Evolutionary conservation across 2,113 vertebrate genomes (phyloP), one percentile per base, ranked within the genome.

Genomic region (Phrynosoma blainvillii): DNA sequence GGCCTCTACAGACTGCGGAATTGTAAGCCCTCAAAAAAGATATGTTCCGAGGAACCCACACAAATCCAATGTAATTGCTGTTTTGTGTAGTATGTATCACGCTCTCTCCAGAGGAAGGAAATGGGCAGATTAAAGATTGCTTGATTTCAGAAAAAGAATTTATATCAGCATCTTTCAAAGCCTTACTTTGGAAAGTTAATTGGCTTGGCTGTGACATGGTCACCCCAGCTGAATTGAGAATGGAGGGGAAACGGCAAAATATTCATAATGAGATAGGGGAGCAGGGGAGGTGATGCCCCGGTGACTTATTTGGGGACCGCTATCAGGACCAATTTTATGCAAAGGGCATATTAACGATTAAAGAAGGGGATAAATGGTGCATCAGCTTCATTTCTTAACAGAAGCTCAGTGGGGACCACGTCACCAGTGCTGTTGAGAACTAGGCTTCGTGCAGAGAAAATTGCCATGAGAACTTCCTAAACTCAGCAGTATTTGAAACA

Each of bases 61-160:
- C 76, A 52, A 0, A 84, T 88, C 91, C 92, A 82, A 92, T 77
- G 86, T 0, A 0, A 79, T 11, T 76, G 86, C 83, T 80, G 25
- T 88, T 92, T 94, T 86, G 80, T 70, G 92, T 88, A 85, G 81
- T 88, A 90, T 74, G 82, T 89, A 91, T 79, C 1, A 23, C 82
- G 62, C 20, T 82, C 88, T 93, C 89, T 88, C 76, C 30, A 82
- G 80, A 90, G 86, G 89, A 92, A 84, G 85, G 83, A 47, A 88
- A 87, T 36, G 52, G 71, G 79, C 75, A 74, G 91, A 84, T 85
- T 85, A 91, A 92, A 78, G 65, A 93, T 90, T 52, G 70, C 89
- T 89, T 86, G 89, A 89, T 66, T 89, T 56, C 52, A 71, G 47
- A 42, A 62, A 0, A 88, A 0, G 73, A 65, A 30, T 89, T 92